Conservation (phyloP, 2,113 vertebrate genomes). For the Oreochromis tanganicae region DNA sequence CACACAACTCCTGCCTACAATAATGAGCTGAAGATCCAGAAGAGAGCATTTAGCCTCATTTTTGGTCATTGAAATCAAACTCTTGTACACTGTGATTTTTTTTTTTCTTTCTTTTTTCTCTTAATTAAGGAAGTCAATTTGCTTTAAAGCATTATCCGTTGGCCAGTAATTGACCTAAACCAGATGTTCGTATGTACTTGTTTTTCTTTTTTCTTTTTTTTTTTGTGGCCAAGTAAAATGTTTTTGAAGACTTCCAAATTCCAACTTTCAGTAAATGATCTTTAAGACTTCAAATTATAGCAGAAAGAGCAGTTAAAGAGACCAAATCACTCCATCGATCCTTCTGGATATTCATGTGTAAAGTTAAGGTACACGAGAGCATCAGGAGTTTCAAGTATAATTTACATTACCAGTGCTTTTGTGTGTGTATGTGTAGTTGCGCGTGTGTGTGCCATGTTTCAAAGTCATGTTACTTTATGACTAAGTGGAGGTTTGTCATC, state of each 20-base stretch:
- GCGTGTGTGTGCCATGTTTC: background rate
- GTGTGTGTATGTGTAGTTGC: background rate
- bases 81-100: background rate
- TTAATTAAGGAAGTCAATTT: background rate
- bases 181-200: background rate
- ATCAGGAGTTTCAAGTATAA: background rate
- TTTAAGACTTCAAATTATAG: background rate
- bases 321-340: background rate
- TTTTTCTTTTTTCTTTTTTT: background rate
- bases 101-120: background rate
- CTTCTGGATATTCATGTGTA: background rate
- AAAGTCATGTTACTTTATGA: background rate
- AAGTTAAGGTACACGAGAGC: background rate
- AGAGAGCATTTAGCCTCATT: background rate
- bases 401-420: background rate
- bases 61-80: background rate
- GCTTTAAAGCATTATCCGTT: background rate
- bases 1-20: background rate
- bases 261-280: background rate
- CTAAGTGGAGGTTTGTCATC: background rate
- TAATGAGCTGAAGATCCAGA: background rate
- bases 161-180: background rate
- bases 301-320: background rate
- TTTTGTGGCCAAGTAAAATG: accelerated
- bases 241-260: background rate